Evolutionary conservation across 2,888 invertebrate species (phyloP).

Genomic region (Aporophyla lueneburgensis): DNA sequence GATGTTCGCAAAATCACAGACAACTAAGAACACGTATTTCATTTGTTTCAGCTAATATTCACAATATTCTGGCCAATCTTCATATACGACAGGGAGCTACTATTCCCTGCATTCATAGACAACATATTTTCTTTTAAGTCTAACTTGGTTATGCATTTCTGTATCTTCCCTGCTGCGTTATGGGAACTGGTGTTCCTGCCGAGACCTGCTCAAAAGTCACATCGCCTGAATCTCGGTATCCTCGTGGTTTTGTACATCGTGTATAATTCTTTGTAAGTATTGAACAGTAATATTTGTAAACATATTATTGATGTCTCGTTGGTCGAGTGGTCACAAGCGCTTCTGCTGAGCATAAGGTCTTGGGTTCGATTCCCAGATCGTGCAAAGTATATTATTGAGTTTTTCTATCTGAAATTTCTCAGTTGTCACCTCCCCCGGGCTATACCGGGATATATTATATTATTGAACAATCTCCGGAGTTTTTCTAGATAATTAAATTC

Average conservation of each 20-base stretch:
- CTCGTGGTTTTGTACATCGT: conserved; percentile 32
- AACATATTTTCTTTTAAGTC: conserved; percentile 72
- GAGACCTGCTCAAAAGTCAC: conserved; percentile 63
- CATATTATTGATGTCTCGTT: no score
- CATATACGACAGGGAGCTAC: conserved; percentile 71
- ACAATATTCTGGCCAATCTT: conserved; percentile 78
- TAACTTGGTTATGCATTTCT: conserved; percentile 76
- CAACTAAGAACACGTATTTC: background rate
- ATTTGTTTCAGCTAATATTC: conserved; percentile 75
- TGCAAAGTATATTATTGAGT: no score
- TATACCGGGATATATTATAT: no score
- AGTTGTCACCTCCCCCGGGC: no score
- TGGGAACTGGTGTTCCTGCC: conserved; percentile 76
- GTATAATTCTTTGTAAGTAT: conserved; percentile 75
- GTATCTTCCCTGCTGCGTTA: conserved; percentile 68
- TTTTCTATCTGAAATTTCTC: no score
- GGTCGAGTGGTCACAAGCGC: no score
- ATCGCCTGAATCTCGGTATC: conserved; percentile 62
- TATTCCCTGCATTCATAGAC: conserved; percentile 78
- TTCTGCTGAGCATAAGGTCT: no score
- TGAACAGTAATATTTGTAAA: background rate
- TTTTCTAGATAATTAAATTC: no score
- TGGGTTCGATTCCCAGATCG: no score
- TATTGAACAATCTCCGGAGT: no score
- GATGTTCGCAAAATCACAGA: background rate